Evolutionary conservation across 2,113 vertebrate genomes (phyloP).

Genomic region (Leptodactylus fuscus): DNA sequence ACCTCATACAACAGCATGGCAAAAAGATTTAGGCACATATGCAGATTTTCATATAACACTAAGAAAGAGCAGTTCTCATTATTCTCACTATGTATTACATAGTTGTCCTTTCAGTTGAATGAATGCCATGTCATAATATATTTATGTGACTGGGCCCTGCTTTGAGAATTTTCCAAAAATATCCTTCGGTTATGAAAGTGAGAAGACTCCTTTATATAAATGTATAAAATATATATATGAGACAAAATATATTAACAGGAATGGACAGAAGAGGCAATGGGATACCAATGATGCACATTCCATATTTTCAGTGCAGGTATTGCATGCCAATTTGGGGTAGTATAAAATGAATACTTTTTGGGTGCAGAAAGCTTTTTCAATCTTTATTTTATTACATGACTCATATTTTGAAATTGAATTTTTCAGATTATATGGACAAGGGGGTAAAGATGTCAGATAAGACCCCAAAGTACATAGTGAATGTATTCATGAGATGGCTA

Average conservation of each 20-base stretch:
- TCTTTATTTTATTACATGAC: not conserved
- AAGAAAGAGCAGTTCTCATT: no score
- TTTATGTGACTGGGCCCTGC: not conserved
- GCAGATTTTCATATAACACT: no score
- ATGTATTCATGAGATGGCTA: conserved; percentile 9
- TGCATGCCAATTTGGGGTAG: not conserved
- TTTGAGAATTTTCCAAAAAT: no score
- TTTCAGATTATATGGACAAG: not conserved
- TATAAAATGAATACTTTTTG: not conserved
- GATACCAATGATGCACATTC: not conserved
- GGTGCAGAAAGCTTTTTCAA: not conserved
- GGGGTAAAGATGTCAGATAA: not conserved
- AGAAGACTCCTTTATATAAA: not conserved
- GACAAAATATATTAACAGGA: not conserved
- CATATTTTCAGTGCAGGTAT: not conserved
- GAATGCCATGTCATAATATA: not conserved
- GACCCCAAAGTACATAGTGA: not conserved
- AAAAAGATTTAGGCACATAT: no score
- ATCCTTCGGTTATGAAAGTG: not conserved
- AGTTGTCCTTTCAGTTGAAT: not conserved
- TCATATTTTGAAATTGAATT: not conserved
- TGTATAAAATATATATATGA: no score
- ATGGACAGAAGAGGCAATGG: not conserved
- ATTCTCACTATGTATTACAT: no score
- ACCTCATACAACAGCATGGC: no score